These are phyloP conservation scores for Gila orcuttii DNA, from an alignment of 2,113 vertebrate species.

Conservation along the genomic window DNA sequence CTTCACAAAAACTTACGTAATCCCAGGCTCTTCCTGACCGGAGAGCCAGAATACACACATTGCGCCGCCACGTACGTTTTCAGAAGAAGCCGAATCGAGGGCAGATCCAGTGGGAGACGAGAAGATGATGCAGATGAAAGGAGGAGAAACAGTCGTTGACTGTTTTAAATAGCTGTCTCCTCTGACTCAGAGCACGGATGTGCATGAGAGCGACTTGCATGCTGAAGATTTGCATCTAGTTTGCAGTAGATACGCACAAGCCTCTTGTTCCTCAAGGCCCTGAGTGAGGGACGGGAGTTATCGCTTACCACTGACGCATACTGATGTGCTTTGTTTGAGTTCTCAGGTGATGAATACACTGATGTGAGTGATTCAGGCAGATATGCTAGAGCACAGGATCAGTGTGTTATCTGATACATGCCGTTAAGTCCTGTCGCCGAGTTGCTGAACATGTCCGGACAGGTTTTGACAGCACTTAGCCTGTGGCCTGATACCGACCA, in stretches of 20 bases:
- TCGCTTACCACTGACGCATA: slow-evolving; percentile 7
- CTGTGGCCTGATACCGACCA: neutral
- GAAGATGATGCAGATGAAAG: slow-evolving; percentile 31
- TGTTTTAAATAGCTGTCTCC: slow-evolving; percentile 28
- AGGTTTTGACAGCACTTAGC: slow-evolving; percentile 33
- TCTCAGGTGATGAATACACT: slow-evolving; percentile 22
- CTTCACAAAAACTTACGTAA: slow-evolving; percentile 43
- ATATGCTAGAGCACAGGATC: neutral
- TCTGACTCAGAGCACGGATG: slow-evolving; percentile 8
- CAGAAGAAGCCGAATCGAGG: slow-evolving; percentile 29
- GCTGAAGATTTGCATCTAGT: slow-evolving; percentile 16
- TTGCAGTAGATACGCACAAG: slow-evolving; percentile 20
- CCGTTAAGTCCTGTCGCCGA: slow-evolving; percentile 11
- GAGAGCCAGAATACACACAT: slow-evolving; percentile 33
- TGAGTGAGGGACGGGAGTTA: neutral
- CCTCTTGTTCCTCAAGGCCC: neutral
- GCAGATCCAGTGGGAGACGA: slow-evolving; percentile 27
- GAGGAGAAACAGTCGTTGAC: slow-evolving; percentile 1
- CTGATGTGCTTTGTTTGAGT: slow-evolving; percentile 32
- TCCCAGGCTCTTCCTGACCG: slow-evolving; percentile 36
- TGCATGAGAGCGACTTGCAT: neutral
- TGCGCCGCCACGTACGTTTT: neutral
- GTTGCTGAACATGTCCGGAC: slow-evolving; percentile 4
- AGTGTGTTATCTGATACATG: slow-evolving; percentile 34
- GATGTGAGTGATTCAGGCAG: slow-evolving; percentile 4